Conservation (phyloP, 2,113 vertebrate species). For the Andinoacara biseriatus region DNA sequence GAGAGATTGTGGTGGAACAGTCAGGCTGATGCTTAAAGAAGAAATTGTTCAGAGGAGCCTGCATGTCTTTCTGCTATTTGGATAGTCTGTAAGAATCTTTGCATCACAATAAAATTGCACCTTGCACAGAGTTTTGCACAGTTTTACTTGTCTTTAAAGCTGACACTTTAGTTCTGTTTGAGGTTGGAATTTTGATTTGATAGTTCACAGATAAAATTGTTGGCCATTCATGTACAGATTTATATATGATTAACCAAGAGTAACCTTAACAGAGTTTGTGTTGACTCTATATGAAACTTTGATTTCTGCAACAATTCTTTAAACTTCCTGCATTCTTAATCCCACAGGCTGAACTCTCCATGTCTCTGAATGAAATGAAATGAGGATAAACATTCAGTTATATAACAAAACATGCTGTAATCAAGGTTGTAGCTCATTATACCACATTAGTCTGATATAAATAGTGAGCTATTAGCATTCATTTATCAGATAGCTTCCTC, state of each 20-base stretch:
- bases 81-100: background rate
- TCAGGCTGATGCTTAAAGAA: background rate
- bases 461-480: conserved; percentile 56
- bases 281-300: conserved; percentile 7
- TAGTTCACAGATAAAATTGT: background rate
- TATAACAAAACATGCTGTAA: conserved; percentile 43
- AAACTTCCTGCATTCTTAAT: conserved; percentile 25
- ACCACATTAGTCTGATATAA: conserved; percentile 61
- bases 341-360: conserved; percentile 9
- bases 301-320: conserved; percentile 4
- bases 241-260: background rate
- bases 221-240: background rate
- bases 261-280: background rate
- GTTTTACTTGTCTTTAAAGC: background rate
- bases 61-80: background rate
- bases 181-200: background rate
- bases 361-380: conserved; percentile 33
- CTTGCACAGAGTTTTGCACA: no score
- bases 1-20: background rate
- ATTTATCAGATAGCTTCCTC: conserved; percentile 51
- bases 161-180: rapidly evolving
- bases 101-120: no score
- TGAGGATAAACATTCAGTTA: conserved; percentile 33
- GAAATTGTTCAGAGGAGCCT: background rate
- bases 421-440: conserved; percentile 49